Conservation (phyloP, 1,140 invertebrate species). For the Dreissena polymorpha region DNA sequence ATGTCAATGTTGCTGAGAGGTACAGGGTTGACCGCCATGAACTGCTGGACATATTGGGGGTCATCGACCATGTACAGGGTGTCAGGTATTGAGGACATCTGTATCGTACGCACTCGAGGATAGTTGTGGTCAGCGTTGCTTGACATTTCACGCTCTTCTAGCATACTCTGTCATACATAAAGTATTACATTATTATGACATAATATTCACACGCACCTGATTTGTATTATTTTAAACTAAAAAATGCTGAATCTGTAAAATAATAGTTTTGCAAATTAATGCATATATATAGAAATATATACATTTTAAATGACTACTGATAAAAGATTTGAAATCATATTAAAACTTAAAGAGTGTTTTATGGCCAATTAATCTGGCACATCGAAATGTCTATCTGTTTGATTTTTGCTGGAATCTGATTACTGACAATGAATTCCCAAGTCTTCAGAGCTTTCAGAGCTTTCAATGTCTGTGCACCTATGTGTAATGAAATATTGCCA, state of each 20-base stretch:
- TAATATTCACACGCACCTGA: too few relatives aligned
- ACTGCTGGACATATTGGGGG: conserved; percentile 76
- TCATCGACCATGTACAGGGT: conserved; percentile 94
- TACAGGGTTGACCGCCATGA: conserved; percentile 58
- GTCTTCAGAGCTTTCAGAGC: too few relatives aligned
- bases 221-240: too few relatives aligned
- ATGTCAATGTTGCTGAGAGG: conserved; percentile 79
- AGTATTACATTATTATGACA: conserved; percentile 6
- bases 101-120: conserved; percentile 84
- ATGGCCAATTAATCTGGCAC: too few relatives aligned
- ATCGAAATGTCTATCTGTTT: too few relatives aligned
- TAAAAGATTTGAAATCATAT: conserved; percentile 1
- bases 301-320: not conserved
- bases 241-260: too few relatives aligned
- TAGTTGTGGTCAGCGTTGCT: conserved; percentile 86
- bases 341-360: conserved; percentile 3
- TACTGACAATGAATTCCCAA: too few relatives aligned
- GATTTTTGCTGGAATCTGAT: too few relatives aligned
- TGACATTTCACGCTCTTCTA: conserved; percentile 90
- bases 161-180: conserved; percentile 82
- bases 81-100: conserved; percentile 88
- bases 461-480: too few relatives aligned
- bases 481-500: too few relatives aligned
- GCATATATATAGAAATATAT: too few relatives aligned
- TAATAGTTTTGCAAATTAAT: too few relatives aligned